These are phyloP conservation scores for Loriculus beryllinus DNA, from an alignment of 2,797 vertebrate genomes.

Conservation along the genomic window DNA sequence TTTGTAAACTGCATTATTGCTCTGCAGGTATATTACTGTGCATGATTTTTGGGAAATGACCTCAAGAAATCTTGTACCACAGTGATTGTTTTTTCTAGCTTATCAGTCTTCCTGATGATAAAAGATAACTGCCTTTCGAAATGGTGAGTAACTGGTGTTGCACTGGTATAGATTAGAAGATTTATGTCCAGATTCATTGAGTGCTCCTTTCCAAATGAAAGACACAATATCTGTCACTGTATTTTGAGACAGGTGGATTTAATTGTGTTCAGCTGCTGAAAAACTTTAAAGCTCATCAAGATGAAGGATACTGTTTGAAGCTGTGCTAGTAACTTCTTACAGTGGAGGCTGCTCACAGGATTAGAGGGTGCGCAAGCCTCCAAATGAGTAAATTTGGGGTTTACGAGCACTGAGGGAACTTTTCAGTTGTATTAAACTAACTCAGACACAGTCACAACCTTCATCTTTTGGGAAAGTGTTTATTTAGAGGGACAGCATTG, in stretches of 20 bases:
- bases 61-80: not conserved
- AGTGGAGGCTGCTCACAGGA: not conserved
- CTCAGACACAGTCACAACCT: not conserved
- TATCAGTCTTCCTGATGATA: not conserved
- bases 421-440: not conserved
- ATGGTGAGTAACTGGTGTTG: not conserved
- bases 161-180: not conserved
- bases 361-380: accelerated
- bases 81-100: not conserved
- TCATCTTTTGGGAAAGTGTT: not conserved
- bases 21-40: not conserved
- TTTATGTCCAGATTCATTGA: not conserved
- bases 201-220: not conserved
- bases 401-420: not conserved
- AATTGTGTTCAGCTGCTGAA: not conserved
- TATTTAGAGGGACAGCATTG: not conserved
- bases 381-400: not conserved
- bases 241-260: not conserved
- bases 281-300: not conserved
- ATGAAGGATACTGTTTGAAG: not conserved
- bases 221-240: not conserved
- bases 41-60: not conserved
- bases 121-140: not conserved
- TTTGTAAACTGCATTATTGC: not conserved
- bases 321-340: not conserved